Evolutionary conservation across 2,888 invertebrate species (phyloP), one percentile per base, ranked within the genome.

Genomic region (Eudasyphora cyanicolor): DNA sequence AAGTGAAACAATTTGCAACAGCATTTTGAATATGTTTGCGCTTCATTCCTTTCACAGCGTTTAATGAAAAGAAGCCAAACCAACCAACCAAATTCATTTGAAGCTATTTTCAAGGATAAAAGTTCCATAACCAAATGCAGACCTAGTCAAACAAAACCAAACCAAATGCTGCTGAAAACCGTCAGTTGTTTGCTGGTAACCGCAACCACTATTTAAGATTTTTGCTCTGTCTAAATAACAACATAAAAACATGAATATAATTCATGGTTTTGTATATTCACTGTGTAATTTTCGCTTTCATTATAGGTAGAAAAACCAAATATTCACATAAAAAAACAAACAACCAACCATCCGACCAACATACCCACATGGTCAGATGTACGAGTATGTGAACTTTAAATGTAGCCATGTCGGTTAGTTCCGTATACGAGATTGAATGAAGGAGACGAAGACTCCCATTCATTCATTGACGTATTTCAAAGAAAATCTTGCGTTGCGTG

Each of bases 171-270:
- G 19, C 21, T 19, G 42, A 67, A 45, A 42, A 67, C 14, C 45
- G 45, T 45, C 67, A 67, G 42, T 24, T 67, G 67, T 67, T 67
- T 12, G 21, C n/a, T 21, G 6, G 21, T 12, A 67, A 67, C 67
- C 67, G 27, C 67, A 67, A 67, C 27, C 27, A 45, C 45, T 67
- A 67, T 67, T 67, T 67, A 24, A 67, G 42, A 27, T 67, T 14
- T 38, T 24, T 24, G 12, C 24, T 51, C 24, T 24, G 8, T 42
- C 21, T 7, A 21, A 67, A 24, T 24, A 67, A 27, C 10, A 21
- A 42, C 5, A 45, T n/a, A 7, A 45, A 45, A 45, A 12, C 4
- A 45, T n/a, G 45, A 45, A 45, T 45, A 45, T 45, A 45, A 45
- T 45, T 45, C 45, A 45, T n/a, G 45, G 45, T 45, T 45, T 45